Percentiles rank a stretch among this genome's conserved stretches.
Conservation (phyloP, 2,888 invertebrate genomes). For the Loripinus fragilis region DNA sequence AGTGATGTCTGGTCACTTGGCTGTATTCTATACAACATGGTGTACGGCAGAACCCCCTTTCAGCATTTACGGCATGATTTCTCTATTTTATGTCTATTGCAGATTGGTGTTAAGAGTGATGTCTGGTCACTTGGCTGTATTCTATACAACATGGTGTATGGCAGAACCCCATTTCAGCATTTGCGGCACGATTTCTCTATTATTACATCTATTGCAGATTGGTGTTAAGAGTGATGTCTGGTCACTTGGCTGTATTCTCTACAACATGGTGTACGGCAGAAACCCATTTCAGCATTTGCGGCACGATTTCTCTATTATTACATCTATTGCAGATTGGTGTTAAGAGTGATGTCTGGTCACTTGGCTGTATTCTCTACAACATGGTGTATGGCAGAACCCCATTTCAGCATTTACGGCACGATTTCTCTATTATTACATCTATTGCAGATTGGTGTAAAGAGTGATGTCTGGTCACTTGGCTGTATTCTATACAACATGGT, state of each 20-base stretch:
- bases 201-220: too few species aligned
- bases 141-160: constrained; percentile 95
- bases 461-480: constrained; percentile 99
- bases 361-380: constrained; percentile 98
- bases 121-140: constrained; percentile 99
- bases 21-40: constrained; percentile 96
- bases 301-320: constrained; percentile 89
- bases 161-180: constrained; percentile 95
- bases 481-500: constrained; percentile 97
- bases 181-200: constrained; percentile 89
- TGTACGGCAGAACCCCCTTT: constrained; percentile 96
- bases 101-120: constrained; percentile 96
- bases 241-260: constrained; percentile 98
- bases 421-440: too few species aligned
- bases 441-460: constrained; percentile 92
- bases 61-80: constrained; percentile 90
- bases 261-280: constrained; percentile 93
- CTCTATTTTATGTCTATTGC: constrained; percentile 87
- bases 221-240: constrained; percentile 97
- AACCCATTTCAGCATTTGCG: constrained; percentile 95
- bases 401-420: constrained; percentile 91
- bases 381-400: constrained; percentile 95
- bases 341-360: constrained; percentile 98
- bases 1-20: constrained; percentile 99
- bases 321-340: constrained; percentile 89